A percentile compares a stretch with the other conserved stretches of the same genome.
phyloP scores from a whole-genome alignment of 2,888 invertebrate species.

The Lydus trimaculatus region DNA sequence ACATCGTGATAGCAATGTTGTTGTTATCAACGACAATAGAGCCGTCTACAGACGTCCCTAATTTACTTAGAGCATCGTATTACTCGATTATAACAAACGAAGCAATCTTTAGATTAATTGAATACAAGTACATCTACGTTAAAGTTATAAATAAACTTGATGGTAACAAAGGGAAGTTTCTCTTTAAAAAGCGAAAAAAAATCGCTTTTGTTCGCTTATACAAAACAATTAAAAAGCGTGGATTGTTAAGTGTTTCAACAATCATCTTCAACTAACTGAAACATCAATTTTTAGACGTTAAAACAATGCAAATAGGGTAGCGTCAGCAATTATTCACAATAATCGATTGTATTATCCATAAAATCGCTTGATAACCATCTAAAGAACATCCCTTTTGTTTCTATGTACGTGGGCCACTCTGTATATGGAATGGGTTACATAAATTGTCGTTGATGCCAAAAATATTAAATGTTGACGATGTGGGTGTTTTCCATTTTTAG shows the following conservation, averaged over 20 bases:
- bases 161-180: not conserved
- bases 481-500: not conserved
- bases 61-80: constrained; percentile 8
- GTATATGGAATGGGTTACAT: not conserved
- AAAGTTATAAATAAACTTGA: not conserved
- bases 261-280: not conserved
- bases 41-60: constrained; percentile 9
- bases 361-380: too few species aligned
- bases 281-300: not conserved
- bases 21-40: constrained; percentile 10
- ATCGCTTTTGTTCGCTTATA: not conserved
- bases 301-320: not conserved
- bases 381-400: too few species aligned
- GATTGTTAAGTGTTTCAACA: not conserved
- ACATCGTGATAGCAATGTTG: not conserved
- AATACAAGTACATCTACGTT: not conserved
- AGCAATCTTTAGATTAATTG: constrained; percentile 1
- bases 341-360: too few species aligned
- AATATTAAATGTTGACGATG: not conserved
- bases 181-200: not conserved
- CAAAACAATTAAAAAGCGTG: not conserved
- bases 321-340: not conserved
- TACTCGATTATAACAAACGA: constrained; percentile 1
- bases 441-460: not conserved
- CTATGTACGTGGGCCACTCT: too few species aligned